Conservation (phyloP, 2,797 vertebrate genomes). For the Myotis daubentonii region DNA sequence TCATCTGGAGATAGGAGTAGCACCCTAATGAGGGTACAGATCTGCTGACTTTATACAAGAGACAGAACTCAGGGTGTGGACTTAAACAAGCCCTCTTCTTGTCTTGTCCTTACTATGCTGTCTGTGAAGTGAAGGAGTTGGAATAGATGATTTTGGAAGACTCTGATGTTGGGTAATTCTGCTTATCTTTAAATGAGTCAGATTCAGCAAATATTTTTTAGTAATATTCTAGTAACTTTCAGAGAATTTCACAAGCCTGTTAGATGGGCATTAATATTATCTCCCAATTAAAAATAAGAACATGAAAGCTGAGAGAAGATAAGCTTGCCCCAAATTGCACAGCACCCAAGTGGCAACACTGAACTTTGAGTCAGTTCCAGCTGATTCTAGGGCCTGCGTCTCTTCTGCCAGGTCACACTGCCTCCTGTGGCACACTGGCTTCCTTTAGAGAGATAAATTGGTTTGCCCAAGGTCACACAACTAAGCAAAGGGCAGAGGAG, state of each 20-base stretch:
- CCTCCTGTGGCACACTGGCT: slow-evolving; percentile 7
- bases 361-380: slow-evolving; percentile 15
- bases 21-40: not conserved
- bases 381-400: slow-evolving; percentile 4
- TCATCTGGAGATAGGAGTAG: not conserved
- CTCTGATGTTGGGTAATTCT: not conserved
- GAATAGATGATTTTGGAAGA: not conserved
- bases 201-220: slow-evolving; percentile 1
- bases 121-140: not conserved
- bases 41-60: not conserved
- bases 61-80: not conserved
- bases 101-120: not conserved
- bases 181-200: slow-evolving; percentile 22
- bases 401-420: slow-evolving; percentile 9
- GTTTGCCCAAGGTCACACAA: slow-evolving; percentile 59
- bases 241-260: slow-evolving; percentile 14
- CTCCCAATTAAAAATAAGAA: not conserved
- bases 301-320: slow-evolving; percentile 4
- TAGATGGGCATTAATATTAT: not conserved
- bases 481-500: slow-evolving; percentile 39
- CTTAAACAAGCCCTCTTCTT: not conserved
- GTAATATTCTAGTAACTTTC: not conserved
- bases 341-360: not conserved
- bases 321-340: not conserved
- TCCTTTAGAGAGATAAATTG: slow-evolving; percentile 43